Conservation (phyloP, 2,113 vertebrate genomes). For the Indicator maculatus region DNA sequence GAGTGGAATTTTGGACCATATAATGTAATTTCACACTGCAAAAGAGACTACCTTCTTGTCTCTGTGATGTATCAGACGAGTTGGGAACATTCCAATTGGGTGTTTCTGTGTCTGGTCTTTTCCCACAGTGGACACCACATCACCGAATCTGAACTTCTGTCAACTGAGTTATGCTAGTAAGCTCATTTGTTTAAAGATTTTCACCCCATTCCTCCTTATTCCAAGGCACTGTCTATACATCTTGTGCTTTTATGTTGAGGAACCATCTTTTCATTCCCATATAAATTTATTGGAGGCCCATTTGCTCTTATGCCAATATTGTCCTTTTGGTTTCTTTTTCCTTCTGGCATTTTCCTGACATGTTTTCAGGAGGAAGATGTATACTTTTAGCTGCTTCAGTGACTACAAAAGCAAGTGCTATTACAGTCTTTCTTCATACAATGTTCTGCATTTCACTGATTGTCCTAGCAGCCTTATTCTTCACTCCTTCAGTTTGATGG, state of each 20-base stretch:
- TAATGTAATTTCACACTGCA: not conserved
- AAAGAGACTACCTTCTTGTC: slow-evolving; percentile 2
- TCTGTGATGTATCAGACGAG: not conserved
- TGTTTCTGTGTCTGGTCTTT: not conserved
- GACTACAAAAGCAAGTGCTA: slow-evolving; percentile 15
- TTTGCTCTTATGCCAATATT: not conserved
- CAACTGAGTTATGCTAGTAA: not conserved
- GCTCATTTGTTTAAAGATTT: not conserved
- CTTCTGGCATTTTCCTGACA: not conserved
- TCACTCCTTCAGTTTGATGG: not conserved
- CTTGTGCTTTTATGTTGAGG: not conserved
- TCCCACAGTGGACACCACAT: not conserved
- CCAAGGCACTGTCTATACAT: not conserved
- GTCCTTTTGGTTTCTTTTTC: not conserved
- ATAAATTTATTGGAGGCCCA: not conserved
- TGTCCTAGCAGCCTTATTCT: slow-evolving; percentile 1
- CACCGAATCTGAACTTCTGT: not conserved
- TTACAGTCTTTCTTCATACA: not conserved
- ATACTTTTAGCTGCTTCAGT: not conserved
- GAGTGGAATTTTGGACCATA: not conserved
- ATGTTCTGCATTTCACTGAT: not conserved
- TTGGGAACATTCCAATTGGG: not conserved
- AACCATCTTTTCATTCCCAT: not conserved
- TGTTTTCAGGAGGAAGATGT: not conserved
- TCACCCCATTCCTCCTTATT: not conserved